Conservation (phyloP, 2,797 vertebrate species). For the Hapalemur alaotrensis region DNA sequence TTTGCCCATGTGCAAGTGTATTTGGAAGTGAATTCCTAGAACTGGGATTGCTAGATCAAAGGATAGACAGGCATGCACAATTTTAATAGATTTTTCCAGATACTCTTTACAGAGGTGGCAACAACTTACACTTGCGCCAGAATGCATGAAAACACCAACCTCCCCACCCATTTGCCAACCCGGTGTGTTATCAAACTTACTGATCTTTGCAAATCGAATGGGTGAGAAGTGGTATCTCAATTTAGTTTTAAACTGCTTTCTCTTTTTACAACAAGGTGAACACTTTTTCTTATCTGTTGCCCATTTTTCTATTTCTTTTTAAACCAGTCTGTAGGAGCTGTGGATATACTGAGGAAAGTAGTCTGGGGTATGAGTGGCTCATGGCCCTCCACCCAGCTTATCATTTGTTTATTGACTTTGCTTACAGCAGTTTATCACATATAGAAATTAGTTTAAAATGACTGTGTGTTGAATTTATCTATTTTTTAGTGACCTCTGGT, state of each 20-base stretch:
- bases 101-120: neutral
- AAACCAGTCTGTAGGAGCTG: neutral
- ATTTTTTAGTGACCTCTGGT: neutral
- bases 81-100: neutral
- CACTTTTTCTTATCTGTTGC: neutral
- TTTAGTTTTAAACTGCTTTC: conserved; percentile 13
- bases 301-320: neutral
- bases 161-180: neutral
- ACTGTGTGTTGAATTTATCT: neutral
- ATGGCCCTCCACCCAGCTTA: neutral
- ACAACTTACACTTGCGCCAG: neutral
- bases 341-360: neutral
- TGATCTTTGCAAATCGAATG: neutral
- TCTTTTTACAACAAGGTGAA: neutral
- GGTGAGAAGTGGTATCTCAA: neutral
- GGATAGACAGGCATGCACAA: neutral
- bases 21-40: conserved; percentile 21
- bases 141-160: neutral
- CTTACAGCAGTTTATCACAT: neutral
- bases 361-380: neutral
- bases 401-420: neutral
- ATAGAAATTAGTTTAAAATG: conserved; percentile 25
- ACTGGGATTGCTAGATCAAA: neutral
- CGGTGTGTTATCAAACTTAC: neutral
- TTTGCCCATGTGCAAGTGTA: neutral